Conservation (phyloP, 1,140 invertebrate species). For the Solenopsis invicta region DNA sequence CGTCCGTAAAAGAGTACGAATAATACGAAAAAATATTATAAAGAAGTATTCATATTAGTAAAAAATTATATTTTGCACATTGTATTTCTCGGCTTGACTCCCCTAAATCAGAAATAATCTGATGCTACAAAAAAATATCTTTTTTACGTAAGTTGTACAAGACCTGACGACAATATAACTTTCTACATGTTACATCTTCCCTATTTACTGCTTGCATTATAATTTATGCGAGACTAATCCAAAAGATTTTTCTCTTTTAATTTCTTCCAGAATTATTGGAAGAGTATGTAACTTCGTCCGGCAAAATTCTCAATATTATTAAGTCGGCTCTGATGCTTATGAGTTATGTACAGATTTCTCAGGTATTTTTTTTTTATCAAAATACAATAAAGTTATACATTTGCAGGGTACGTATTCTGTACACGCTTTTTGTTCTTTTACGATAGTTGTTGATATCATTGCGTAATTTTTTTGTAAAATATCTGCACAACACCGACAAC, state of each 20-base stretch:
- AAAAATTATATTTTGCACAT: background rate
- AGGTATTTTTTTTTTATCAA: slow-evolving; percentile 25
- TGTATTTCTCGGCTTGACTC: background rate
- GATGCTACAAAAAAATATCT: background rate
- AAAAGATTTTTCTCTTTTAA: background rate
- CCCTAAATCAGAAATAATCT: background rate
- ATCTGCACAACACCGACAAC: too few species aligned
- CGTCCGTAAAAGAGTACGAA: background rate
- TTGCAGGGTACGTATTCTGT: slow-evolving; percentile 6
- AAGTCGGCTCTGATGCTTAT: background rate
- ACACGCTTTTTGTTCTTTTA: too few species aligned
- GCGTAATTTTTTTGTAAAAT: too few species aligned
- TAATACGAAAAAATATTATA: slow-evolving; percentile 5
- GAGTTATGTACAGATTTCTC: slow-evolving; percentile 62
- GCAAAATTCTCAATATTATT: background rate
- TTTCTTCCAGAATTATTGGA: background rate
- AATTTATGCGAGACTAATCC: background rate
- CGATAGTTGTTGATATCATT: too few species aligned
- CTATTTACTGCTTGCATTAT: background rate
- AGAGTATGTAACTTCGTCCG: background rate
- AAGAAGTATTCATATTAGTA: background rate
- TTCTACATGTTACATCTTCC: background rate
- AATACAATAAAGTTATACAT: slow-evolving; percentile 52
- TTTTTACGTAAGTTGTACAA: background rate
- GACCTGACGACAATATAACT: background rate